Evolutionary conservation across 2,113 vertebrate species (phyloP), one percentile per base, ranked within the genome.

Genomic region (Hypocryptadius cinnamomeus): DNA sequence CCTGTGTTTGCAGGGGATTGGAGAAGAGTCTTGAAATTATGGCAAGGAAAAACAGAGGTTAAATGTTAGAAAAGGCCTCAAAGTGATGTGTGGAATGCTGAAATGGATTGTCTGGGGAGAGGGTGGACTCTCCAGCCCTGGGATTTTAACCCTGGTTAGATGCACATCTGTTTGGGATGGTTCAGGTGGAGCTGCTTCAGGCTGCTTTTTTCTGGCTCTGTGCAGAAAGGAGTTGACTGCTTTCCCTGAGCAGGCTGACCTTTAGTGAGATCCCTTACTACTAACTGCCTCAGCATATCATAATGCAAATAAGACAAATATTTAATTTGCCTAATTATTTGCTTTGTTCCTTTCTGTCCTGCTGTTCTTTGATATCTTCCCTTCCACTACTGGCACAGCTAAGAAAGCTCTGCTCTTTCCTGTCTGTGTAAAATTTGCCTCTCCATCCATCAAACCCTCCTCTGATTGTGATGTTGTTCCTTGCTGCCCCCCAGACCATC

Each of bases 171-270:
- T 70, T 93, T 74, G 83, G 76, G 88, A 24, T 68, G 74, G 76
- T 84, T 93, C 93, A 96, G 88, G 90, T 90, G 90, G 79, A 92
- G 65, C 60, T 81, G 83, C 83, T 94, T 93, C 68, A 86, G 56
- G 68, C 90, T 95, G 74, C 33, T 50, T 72, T 61, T 59, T 95
- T 40, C 88, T 96, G 88, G 72, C 90, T 83, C 64, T 37, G 15
- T 51, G 35, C 42, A 88, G 79, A 87, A 33, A 91, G 37, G 56
- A 84, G 39, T 14, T 65, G 74, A 73, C 39, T 66, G 39, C 10
- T 30, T 63, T 87, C 82, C 60, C 72, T 60, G 48, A 63, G 31
- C 54, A 71, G 28, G 37, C 35, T 92, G 74, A 35, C 66, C 78
- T 91, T 92, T 87, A 79, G n/a, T 25, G 22, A 42, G 28, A 68